phyloP scores from a whole-genome alignment of 2,797 vertebrate species.

The Neoniphon sammara region DNA sequence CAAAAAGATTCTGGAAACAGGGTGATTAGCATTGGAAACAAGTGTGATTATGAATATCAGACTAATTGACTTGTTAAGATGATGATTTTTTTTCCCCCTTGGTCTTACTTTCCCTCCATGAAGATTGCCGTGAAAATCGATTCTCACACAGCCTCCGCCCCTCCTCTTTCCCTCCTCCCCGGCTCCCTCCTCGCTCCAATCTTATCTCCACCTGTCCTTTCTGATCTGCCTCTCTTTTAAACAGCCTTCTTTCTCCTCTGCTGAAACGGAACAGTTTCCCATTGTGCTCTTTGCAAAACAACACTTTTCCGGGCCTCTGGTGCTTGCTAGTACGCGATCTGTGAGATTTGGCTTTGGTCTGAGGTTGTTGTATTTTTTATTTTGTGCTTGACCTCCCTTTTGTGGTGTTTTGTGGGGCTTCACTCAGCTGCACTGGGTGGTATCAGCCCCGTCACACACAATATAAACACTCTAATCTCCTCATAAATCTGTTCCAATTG shows the following conservation, averaged over 20 bases:
- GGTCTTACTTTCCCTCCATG: slow-evolving; percentile 5
- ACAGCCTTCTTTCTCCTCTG: slow-evolving; percentile 36
- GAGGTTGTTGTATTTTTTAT: slow-evolving; percentile 18
- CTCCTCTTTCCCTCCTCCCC: slow-evolving; percentile 23
- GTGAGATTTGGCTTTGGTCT: slow-evolving; percentile 26
- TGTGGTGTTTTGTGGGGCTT: slow-evolving; percentile 45
- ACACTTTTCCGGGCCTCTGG: slow-evolving; percentile 10
- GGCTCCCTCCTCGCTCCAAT: slow-evolving; percentile 19
- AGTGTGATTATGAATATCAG: too few species aligned
- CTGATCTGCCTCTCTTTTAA: slow-evolving; percentile 45
- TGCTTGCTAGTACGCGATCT: background rate
- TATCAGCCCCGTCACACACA: slow-evolving; percentile 32
- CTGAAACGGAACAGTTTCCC: slow-evolving; percentile 42
- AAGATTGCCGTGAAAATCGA: slow-evolving; percentile 32
- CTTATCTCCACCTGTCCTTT: slow-evolving; percentile 62
- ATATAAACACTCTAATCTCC: slow-evolving; percentile 57
- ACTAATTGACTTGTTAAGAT: too few species aligned
- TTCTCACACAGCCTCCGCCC: slow-evolving; percentile 5
- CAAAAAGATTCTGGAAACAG: too few species aligned
- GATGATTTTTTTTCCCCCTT: too few species aligned
- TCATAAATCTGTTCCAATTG: slow-evolving; percentile 56
- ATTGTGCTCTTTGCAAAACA: slow-evolving; percentile 58
- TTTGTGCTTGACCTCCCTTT: slow-evolving; percentile 44
- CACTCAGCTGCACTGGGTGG: slow-evolving; percentile 18
- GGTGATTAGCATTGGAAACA: too few species aligned